Evolutionary conservation across 2,888 invertebrate genomes (phyloP), one percentile per base, ranked within the genome.

Genomic region (Ashinkailepas kermadecensis): DNA sequence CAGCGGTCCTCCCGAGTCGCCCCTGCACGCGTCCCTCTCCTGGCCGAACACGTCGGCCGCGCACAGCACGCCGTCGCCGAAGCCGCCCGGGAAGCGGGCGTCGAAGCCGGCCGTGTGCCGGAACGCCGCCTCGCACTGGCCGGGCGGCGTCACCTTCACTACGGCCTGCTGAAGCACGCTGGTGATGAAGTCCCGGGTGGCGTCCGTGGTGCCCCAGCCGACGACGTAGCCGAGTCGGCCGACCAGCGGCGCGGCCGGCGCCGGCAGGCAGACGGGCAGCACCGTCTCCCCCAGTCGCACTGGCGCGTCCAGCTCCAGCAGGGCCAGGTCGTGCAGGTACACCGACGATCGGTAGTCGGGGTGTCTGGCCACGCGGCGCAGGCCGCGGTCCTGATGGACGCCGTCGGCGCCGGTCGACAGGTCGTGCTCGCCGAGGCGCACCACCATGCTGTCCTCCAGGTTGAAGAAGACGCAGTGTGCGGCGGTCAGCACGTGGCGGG

Each of bases 1-100:
- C 83, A 96, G 87, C 0, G 96, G 96, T 15, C 96, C 96, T 0
- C 96, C 96, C 84, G 95, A 95, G 90, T 96, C 96, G n/a, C n/a
- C n/a, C n/a, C n/a, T n/a, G n/a, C n/a, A n/a, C n/a, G n/a, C n/a
- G n/a, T n/a, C n/a, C n/a, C n/a, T n/a, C n/a, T n/a, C n/a, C n/a
- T n/a, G n/a, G n/a, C n/a, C n/a, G n/a, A n/a, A n/a, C n/a, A n/a
- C n/a, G n/a, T n/a, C n/a, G n/a, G n/a, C n/a, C n/a, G n/a, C n/a
- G n/a, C n/a, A n/a, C n/a, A n/a, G n/a, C n/a, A n/a, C n/a, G n/a
- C n/a, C n/a, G n/a, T n/a, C n/a, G n/a, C n/a, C n/a, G n/a, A n/a
- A n/a, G n/a, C 83, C 96, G 96, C 95, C 12, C 59, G 18, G 59
- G 15, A 62, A 12, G 59, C 59, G 15, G 59, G 15, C 59, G 13